These are phyloP conservation scores for Amblyjoppa proteus DNA, from an alignment of 2,888 invertebrate species.

Conservation along the genomic window DNA sequence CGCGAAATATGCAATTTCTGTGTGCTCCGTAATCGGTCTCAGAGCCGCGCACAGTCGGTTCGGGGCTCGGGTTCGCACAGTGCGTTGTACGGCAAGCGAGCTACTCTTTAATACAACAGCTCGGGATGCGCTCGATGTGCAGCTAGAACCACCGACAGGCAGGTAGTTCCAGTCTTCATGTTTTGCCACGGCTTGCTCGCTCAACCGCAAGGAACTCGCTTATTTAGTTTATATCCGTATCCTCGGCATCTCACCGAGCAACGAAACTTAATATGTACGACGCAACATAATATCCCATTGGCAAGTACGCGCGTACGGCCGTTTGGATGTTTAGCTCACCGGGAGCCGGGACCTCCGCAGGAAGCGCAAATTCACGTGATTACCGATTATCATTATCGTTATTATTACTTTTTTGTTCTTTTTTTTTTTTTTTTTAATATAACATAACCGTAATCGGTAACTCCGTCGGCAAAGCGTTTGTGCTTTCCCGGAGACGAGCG, in stretches of 20 bases:
- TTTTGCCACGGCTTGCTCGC: slow-evolving; percentile 63
- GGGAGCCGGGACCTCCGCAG: slow-evolving; percentile 16
- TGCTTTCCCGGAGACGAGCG: background rate
- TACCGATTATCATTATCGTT: slow-evolving; percentile 39
- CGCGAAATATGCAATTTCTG: slow-evolving; percentile 41
- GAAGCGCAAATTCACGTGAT: slow-evolving; percentile 63
- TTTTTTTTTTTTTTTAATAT: background rate
- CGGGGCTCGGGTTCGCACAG: slow-evolving; percentile 31
- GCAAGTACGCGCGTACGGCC: background rate
- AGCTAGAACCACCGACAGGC: slow-evolving; percentile 11
- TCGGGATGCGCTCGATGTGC: slow-evolving; percentile 29
- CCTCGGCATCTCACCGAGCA: slow-evolving; percentile 29
- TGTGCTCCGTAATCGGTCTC: background rate
- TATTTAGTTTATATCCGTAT: slow-evolving; percentile 62
- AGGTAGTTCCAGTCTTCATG: slow-evolving; percentile 62
- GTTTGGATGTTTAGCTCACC: slow-evolving; percentile 30
- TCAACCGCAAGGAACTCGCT: slow-evolving; percentile 63
- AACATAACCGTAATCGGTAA: background rate
- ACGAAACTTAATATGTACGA: slow-evolving; percentile 29
- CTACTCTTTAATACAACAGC: background rate
- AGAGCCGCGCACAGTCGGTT: background rate
- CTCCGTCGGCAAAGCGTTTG: background rate
- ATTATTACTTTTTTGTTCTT: background rate
- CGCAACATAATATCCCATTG: slow-evolving; percentile 1
- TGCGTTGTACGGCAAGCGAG: slow-evolving; percentile 12